Evolutionary conservation across 2,113 vertebrate species (phyloP).

Genomic region (Gymnocephalus cernua): DNA sequence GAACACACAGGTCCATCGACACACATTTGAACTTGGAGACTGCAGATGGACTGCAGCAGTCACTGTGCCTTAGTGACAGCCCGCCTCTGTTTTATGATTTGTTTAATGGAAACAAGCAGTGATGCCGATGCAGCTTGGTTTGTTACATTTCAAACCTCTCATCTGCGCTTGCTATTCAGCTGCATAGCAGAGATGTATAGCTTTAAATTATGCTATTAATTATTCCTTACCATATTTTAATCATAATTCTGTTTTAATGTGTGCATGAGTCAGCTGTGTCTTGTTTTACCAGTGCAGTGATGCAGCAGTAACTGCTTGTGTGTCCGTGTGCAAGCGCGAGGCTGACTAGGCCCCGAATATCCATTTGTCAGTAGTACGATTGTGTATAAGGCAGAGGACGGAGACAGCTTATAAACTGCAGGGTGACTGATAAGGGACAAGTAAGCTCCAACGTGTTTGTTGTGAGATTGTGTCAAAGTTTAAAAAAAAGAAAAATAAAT

Average conservation of each 20-base stretch:
- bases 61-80: conserved; percentile 19
- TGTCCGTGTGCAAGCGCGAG: conserved; percentile 21
- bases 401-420: conserved; percentile 18
- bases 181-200: background rate
- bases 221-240: background rate
- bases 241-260: background rate
- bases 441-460: conserved; percentile 1
- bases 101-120: conserved; percentile 18
- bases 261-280: background rate
- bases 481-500: no score
- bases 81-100: conserved; percentile 32
- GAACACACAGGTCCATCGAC: conserved; percentile 33
- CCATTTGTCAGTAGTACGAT: conserved; percentile 32
- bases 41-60: conserved; percentile 63
- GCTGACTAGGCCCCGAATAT: conserved; percentile 25
- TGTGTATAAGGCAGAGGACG: conserved; percentile 33
- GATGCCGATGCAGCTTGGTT: conserved; percentile 18
- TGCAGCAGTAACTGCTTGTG: conserved; percentile 44
- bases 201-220: background rate
- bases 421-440: background rate
- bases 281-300: conserved; percentile 20
- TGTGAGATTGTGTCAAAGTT: conserved; percentile 3
- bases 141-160: conserved; percentile 22
- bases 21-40: conserved; percentile 44
- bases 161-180: background rate